Evolutionary conservation across 2,797 vertebrate genomes (phyloP), one percentile per base, ranked within the genome.

Genomic region (Anguilla megastoma): DNA sequence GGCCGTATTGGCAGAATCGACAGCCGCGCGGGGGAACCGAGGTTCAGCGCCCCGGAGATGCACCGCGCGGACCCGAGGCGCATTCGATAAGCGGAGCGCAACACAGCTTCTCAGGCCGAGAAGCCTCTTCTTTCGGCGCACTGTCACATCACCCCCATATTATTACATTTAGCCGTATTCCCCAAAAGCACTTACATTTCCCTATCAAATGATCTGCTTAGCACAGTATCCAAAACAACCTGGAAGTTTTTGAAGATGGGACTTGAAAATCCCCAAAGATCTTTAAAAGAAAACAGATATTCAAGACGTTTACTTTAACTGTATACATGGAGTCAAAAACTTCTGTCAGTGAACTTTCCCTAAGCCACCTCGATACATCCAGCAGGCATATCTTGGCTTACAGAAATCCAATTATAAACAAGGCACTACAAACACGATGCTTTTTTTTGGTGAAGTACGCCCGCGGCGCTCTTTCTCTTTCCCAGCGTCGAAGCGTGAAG

Each of bases 1-100:
- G 94, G 93, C 93, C 91, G 90, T 95, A 95, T 95, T 93, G 94
- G 90, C 94, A 92, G 91, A 94, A 95, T 95, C 91, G 95, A 95
- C 93, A 93, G 88, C 90, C 91, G 71, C 80, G 90, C 92, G 92
- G 93, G 90, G 92, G 24, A 93, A 93, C 89, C 93, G 92, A 94
- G 45, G 36, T 1, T 27, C 50, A 58, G 27, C n/a, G 48, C 5
- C 16, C n/a, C 63, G 30, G 48, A 45, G 45, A n/a, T 66, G 18
- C 74, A 21, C 14, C 4, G 30, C 33, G 63, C 41, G 7, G 85
- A 1, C n/a, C 69, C 0, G 79, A 45, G 18, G 74, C 1, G 30
- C 6, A 3, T 56, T 58, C 24, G 10, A 54, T 58, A 56, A 2
- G 12, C 83, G 94, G 94, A 69, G 63, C 24, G 10, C 24, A 69